These are phyloP conservation scores for Ceuthmochares aereus DNA, from an alignment of 2,113 vertebrate species.

Conservation along the genomic window DNA sequence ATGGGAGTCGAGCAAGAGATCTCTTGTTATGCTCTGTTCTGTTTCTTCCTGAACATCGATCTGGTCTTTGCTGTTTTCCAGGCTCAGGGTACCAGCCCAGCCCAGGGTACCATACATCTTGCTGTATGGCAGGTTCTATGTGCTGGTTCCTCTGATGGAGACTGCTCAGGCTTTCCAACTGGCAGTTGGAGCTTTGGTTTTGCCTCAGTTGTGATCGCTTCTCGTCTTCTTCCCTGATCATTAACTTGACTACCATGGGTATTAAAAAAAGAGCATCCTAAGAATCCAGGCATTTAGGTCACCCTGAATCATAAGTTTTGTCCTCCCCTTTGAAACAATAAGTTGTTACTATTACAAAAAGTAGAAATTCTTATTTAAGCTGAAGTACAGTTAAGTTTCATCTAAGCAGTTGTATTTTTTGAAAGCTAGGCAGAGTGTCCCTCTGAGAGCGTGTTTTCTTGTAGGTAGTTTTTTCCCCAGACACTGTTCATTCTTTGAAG, in stretches of 20 bases:
- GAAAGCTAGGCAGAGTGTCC: too few species aligned
- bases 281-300: neutral
- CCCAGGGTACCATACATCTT: too few species aligned
- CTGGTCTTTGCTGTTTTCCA: neutral
- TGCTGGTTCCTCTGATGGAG: neutral
- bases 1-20: neutral
- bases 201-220: neutral
- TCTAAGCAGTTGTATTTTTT: too few species aligned
- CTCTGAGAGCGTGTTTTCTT: too few species aligned
- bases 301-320: neutral
- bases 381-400: too few species aligned
- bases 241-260: neutral
- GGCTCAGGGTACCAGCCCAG: fast-evolving
- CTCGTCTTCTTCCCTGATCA: neutral
- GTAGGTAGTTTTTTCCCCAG: too few species aligned
- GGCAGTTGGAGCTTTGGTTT: neutral
- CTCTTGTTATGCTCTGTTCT: neutral
- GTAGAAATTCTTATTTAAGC: too few species aligned
- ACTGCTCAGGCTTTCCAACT: neutral
- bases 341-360: too few species aligned
- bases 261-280: neutral
- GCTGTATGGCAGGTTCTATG: fast-evolving
- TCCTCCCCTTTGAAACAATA: neutral
- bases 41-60: neutral
- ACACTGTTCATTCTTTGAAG: too few species aligned